Evolutionary conservation across 1,140 invertebrate genomes (phyloP), one percentile per base, ranked within the genome.

Genomic region (Chymomyza costata): DNA sequence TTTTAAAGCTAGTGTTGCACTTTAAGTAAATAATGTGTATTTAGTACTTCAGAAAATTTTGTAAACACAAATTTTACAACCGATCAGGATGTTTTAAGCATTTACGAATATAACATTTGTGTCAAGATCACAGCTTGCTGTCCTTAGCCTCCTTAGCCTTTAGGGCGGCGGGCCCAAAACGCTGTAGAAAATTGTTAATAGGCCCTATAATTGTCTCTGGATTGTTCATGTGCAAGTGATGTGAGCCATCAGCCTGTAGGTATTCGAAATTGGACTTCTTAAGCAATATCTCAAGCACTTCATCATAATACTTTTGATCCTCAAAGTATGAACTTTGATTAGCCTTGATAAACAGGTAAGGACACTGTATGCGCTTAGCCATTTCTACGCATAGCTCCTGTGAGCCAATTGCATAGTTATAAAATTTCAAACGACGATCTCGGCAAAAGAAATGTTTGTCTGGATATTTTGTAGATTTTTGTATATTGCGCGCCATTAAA

Each of bases 141-240:
- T 82, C 63, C 19, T 66, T 53, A 41, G 64, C 53, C 38, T 82
- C 66, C 50, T 74, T 80, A 38, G 64, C 68, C 39, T 65, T 84
- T 32, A 45, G 47, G 14, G 71, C 71, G 13, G 65, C 57, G 28
- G 82, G 82, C 8, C 82, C 82, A 53, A 76, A 84, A 15, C 69
- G 63, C 59, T 87, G 55, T 65, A 92, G 85, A 84, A 92, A 92
- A n/a, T 87, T 82, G 49, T 86, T 86, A 35, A 92, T 87, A 37
- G 87, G 67, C 7, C 85, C 86, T 14, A 88, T 88, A 47, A 93
- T 84, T 45, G 66, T 63, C 69, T 91, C 87, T 2, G 92, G 90
- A 67, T 91, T 86, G 51, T 90, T 92, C 53, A 94, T 87, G 82
- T 94, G 93, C 41, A 92, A 83, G 86, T 94, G 92, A 87, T 95